Conservation (phyloP, 2,888 invertebrate genomes). For the Petrolisthes manimaculis region DNA sequence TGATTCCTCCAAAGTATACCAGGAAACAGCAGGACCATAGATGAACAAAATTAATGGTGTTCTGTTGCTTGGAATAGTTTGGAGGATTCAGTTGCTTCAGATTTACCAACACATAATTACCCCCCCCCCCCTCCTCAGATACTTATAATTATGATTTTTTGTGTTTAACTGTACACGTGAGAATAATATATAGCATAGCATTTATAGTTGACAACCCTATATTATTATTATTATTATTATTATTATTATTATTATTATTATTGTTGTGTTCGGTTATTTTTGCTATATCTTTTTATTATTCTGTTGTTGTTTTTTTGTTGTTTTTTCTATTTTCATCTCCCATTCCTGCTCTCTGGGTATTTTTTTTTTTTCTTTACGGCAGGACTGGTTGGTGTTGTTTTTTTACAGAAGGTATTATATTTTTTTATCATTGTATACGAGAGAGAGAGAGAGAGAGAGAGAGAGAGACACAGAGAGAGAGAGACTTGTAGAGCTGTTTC, state of each 20-base stretch:
- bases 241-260: neutral
- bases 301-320: neutral
- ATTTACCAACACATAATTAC: too few relatives aligned
- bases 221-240: neutral
- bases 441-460: slow-evolving; percentile 1
- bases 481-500: neutral
- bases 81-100: too few relatives aligned
- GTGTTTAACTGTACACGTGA: too few relatives aligned
- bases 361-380: neutral
- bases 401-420: neutral
- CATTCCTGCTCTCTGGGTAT: neutral
- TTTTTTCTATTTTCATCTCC: neutral
- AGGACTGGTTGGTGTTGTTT: too few relatives aligned
- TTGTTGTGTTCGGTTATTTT: neutral
- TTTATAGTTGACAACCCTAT: neutral
- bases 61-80: too few relatives aligned
- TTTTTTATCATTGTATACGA: neutral
- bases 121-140: too few relatives aligned
- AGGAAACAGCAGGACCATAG: too few relatives aligned
- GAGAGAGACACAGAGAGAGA: neutral
- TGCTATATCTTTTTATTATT: neutral
- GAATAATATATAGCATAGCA: too few relatives aligned
- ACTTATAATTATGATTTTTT: too few relatives aligned
- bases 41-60: too few relatives aligned
- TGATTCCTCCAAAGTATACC: too few relatives aligned